Conservation (phyloP, 2,113 vertebrate genomes). For the Gallinago jamesoni region DNA sequence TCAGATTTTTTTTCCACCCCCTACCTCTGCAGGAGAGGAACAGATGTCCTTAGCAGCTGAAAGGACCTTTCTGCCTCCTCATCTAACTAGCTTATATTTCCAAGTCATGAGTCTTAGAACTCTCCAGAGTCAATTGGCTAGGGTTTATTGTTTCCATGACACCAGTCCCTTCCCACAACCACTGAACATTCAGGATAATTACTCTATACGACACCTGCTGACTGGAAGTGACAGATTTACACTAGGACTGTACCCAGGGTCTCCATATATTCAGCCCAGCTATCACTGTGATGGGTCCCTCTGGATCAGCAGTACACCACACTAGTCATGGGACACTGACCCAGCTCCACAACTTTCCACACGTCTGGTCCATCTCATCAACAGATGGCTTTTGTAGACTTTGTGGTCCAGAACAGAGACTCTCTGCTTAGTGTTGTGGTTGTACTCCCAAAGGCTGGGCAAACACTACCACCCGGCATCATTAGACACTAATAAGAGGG, state of each 20-base stretch:
- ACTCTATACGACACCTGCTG: neutral
- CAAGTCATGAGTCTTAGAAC: neutral
- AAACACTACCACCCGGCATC: fast-evolving
- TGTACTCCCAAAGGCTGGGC: neutral
- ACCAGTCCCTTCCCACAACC: neutral
- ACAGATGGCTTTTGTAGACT: fast-evolving
- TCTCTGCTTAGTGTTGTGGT: neutral
- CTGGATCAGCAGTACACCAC: neutral
- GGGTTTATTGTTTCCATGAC: neutral
- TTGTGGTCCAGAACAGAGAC: neutral
- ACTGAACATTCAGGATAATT: neutral
- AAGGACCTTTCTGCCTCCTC: neutral
- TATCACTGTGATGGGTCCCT: neutral
- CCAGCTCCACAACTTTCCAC: neutral
- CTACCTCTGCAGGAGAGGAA: neutral
- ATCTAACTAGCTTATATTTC: neutral
- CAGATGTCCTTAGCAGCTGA: neutral
- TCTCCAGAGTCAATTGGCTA: neutral
- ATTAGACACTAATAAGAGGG: neutral
- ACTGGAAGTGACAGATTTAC: neutral
- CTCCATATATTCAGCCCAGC: neutral
- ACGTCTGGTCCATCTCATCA: neutral
- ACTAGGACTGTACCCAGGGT: neutral
- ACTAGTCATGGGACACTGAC: neutral
- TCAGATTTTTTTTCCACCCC: neutral